These are phyloP conservation scores for Elephantulus edwardii DNA, from an alignment of 2,113 vertebrate genomes.

Conservation along the genomic window DNA sequence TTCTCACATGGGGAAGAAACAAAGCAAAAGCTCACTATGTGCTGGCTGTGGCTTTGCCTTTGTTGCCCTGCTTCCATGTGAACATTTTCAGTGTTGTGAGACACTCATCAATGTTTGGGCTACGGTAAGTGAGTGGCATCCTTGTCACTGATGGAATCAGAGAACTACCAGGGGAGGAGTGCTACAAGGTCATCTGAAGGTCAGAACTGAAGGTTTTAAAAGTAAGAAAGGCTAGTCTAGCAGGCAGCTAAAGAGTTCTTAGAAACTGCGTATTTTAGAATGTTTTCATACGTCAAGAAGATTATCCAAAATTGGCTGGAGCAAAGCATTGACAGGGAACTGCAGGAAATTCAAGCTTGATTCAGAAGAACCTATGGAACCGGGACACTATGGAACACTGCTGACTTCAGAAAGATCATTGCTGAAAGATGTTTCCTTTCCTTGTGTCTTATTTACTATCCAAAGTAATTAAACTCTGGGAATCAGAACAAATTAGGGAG, in stretches of 20 bases:
- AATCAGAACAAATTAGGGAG: too few relatives aligned
- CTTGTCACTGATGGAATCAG: not conserved
- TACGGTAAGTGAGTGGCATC: not conserved
- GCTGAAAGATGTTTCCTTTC: too few relatives aligned
- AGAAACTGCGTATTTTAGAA: constrained; percentile 42
- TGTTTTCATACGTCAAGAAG: constrained; percentile 25
- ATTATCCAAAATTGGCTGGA: too few relatives aligned
- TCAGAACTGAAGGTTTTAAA: constrained; percentile 27
- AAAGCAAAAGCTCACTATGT: not conserved
- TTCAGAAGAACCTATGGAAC: too few relatives aligned
- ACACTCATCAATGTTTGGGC: not conserved
- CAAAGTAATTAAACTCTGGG: too few relatives aligned
- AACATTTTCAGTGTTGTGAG: not conserved
- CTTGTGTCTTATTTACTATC: too few relatives aligned
- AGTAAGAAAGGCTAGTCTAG: constrained; percentile 15
- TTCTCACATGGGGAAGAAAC: not conserved
- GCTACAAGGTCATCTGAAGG: not conserved
- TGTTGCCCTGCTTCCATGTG: not conserved
- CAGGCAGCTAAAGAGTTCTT: not conserved
- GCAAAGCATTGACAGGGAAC: too few relatives aligned
- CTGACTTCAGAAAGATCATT: too few relatives aligned
- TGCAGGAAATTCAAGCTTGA: too few relatives aligned
- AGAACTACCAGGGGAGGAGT: not conserved
- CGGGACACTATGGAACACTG: too few relatives aligned
- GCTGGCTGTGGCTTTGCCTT: not conserved